Base-by-base conservation (phyloP, 2,888 invertebrate genomes). In the Blastobasis adustella region DNA sequence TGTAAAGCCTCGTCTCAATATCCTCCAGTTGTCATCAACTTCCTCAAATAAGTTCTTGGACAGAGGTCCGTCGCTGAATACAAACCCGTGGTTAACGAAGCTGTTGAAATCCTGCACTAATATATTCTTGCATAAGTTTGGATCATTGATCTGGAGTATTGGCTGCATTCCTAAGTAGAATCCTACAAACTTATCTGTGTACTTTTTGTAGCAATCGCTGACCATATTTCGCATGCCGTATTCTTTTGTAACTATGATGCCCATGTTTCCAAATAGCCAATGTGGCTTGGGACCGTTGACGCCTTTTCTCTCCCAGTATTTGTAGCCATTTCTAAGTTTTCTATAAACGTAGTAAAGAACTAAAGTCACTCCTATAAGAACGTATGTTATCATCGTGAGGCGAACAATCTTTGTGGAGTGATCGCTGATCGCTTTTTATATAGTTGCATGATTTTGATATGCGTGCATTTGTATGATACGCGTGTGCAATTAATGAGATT, bases 1-100 rank as follows among this genome's bases (percentile, higher is more conserved):
- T 6, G 73, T 70, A 10, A 76, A 47, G 46, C 70, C 66, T 42
- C 70, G 67, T 23, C 78, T 61, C 50, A 72, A 54, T 37, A 70
- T 54, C 53, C 60, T 69, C 78, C 78, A 78, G 4, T 61, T 56
- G 10, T 74, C 71, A 1, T 73, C 75, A 36, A 73, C 69, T 10
- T 60, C 65, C 4, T 59, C 53, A 45, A 75, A 67, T 8, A 77
- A 49, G 46, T 73, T 76, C 37, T 60, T 61, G 44, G 64, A 54
- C 4, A 72, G 52, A 6, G 63, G 62, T 8, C 64, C 59, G 7
- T 59, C 55, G 5, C 61, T 60, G 0, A 63, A 54, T 9, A 62
- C 60, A 0, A 69, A 8, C 0, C 73, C 76, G 43, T 73, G 60
- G 10, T 63, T 56, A 47, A 65, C 58, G 53, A 74, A 74, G 47